A percentile compares a stretch with the other conserved stretches of the same genome.
These are phyloP conservation scores for Hylaeus anthracinus DNA, from an alignment of 1,140 invertebrate genomes.

Conservation along the genomic window DNA sequence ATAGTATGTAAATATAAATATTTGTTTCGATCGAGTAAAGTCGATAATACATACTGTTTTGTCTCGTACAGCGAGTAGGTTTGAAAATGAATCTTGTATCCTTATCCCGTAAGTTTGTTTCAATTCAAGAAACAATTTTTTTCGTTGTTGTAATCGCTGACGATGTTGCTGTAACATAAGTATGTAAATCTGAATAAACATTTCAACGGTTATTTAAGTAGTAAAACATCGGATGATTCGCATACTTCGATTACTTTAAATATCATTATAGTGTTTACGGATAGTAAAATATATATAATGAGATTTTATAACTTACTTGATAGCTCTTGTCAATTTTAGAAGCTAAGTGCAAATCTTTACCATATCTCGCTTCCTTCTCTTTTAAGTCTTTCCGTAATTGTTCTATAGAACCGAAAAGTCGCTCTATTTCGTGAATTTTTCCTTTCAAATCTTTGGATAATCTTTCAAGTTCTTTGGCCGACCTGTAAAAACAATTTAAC, in stretches of 20 bases:
- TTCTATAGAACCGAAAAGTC: slow-evolving; percentile 66
- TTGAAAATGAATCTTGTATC: slow-evolving; percentile 80
- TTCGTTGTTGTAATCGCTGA: slow-evolving; percentile 69
- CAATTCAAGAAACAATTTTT: slow-evolving; percentile 74
- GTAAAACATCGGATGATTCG: not conserved
- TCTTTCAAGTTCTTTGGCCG: slow-evolving; percentile 60
- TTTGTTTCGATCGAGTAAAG: not conserved
- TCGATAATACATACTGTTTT: slow-evolving; percentile 75
- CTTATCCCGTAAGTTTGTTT: slow-evolving; percentile 76
- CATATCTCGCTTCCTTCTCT: slow-evolving; percentile 66
- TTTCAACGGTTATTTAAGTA: not conserved
- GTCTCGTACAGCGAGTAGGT: slow-evolving; percentile 78
- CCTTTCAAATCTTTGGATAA: slow-evolving; percentile 54
- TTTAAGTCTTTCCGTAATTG: slow-evolving; percentile 62
- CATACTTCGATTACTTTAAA: not conserved
- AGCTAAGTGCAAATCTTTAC: slow-evolving; percentile 52
- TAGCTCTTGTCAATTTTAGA: slow-evolving; percentile 64
- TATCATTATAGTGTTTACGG: not conserved
- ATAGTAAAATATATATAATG: not conserved
- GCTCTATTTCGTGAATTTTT: slow-evolving; percentile 71
- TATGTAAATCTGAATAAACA: slow-evolving; percentile 7
- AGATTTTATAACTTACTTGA: slow-evolving; percentile 58
- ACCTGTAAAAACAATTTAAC: slow-evolving; percentile 50
- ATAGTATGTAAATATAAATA: not conserved
- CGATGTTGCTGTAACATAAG: slow-evolving; percentile 72